These are phyloP conservation scores for Podargus strigoides DNA, from an alignment of 2,797 vertebrate genomes.

Conservation along the genomic window DNA sequence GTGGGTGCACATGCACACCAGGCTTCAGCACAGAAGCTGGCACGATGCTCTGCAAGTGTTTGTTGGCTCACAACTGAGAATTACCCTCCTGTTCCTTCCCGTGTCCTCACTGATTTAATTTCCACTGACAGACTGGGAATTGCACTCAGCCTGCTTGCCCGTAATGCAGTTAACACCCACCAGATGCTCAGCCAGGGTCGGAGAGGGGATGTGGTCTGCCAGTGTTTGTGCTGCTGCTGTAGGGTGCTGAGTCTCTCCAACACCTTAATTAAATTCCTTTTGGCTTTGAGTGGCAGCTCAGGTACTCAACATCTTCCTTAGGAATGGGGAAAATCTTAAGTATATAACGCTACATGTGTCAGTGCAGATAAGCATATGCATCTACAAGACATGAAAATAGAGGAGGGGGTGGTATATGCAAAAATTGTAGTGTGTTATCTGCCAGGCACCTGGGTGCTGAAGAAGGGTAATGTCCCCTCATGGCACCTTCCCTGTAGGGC, in stretches of 20 bases:
- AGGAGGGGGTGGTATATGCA: not conserved
- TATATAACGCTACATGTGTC: rapidly evolving
- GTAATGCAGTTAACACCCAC: not conserved
- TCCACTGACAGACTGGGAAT: not conserved
- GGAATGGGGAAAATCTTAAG: not conserved
- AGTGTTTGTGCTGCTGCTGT: not conserved
- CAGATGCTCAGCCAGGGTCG: not conserved
- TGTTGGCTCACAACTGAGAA: not conserved
- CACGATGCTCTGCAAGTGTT: rapidly evolving
- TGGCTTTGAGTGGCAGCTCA: not conserved
- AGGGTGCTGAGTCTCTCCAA: not conserved
- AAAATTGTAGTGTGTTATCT: not conserved
- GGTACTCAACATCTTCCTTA: not conserved
- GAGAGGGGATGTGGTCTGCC: not conserved
- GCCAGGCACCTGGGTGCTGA: not conserved
- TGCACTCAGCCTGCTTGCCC: not conserved
- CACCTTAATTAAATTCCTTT: not conserved
- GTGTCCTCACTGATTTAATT: slow-evolving; percentile 20
- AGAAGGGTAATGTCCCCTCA: not conserved
- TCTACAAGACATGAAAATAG: not conserved
- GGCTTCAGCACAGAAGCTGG: not conserved
- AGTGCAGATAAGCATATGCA: not conserved
- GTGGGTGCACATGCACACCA: not conserved
- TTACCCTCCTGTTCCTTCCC: not conserved
- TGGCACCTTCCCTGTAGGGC: not conserved